Conservation (phyloP, 2,113 vertebrate genomes). For the Puffinus mauretanicus region DNA sequence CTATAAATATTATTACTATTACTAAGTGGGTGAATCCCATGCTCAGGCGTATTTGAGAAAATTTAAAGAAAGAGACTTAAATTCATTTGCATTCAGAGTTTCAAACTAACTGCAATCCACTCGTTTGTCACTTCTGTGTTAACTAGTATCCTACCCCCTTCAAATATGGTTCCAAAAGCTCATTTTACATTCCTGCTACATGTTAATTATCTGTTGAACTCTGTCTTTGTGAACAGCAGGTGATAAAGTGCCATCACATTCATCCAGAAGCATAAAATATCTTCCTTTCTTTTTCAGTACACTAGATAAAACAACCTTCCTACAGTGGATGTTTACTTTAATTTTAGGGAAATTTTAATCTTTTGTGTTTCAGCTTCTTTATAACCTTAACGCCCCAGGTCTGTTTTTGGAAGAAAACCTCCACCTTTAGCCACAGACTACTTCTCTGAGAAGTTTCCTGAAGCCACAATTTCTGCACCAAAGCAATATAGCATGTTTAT, state of each 20-base stretch:
- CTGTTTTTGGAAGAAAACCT: background rate
- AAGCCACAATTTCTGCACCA: background rate
- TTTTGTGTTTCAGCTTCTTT: background rate
- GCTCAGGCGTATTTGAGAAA: background rate
- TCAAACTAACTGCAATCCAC: background rate
- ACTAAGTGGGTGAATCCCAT: background rate
- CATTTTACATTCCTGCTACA: background rate
- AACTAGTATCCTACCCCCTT: background rate
- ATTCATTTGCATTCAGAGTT: background rate
- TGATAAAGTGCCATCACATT: background rate
- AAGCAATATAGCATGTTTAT: background rate
- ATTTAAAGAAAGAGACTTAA: background rate
- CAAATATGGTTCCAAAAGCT: background rate
- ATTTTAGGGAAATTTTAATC: background rate
- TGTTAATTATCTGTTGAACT: constrained; percentile 4
- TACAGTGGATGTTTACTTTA: background rate
- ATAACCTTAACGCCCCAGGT: background rate
- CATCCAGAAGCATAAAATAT: background rate
- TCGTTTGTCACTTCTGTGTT: background rate
- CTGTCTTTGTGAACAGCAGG: background rate
- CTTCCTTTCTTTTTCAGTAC: background rate
- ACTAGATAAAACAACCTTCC: background rate
- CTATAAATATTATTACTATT: background rate
- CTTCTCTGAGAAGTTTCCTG: background rate
- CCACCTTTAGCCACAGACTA: background rate